Percentiles rank a stretch among this genome's conserved stretches.
phyloP scores from a whole-genome alignment of 1,140 invertebrate species.

The Nixonia krombeini region DNA sequence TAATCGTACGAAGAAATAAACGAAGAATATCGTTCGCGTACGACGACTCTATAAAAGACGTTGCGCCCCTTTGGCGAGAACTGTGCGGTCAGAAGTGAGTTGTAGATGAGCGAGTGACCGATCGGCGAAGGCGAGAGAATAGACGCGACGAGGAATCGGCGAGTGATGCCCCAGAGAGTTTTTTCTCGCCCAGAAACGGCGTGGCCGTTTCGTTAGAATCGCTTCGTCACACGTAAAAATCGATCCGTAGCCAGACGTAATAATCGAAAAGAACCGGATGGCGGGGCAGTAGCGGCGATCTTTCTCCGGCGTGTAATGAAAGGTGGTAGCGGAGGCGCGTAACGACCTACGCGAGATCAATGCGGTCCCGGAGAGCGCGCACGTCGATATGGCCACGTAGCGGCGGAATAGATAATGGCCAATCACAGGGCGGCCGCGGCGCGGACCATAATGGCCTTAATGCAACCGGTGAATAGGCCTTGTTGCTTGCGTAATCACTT shows the following conservation, averaged over 20 bases:
- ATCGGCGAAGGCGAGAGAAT: too few species aligned
- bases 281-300: slow-evolving; percentile 30
- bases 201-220: too few species aligned
- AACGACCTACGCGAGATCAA: slow-evolving; percentile 38
- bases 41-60: slow-evolving; percentile 30
- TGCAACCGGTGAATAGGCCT: slow-evolving; percentile 57
- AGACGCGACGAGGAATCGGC: too few species aligned
- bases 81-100: too few species aligned
- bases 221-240: slow-evolving; percentile 9
- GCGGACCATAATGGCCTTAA: slow-evolving; percentile 54
- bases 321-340: slow-evolving; percentile 20
- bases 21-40: slow-evolving; percentile 32
- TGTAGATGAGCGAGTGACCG: too few species aligned
- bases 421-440: slow-evolving; percentile 52
- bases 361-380: slow-evolving; percentile 13
- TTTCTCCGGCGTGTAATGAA: slow-evolving; percentile 35
- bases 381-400: slow-evolving; percentile 41
- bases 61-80: too few species aligned
- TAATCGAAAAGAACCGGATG: slow-evolving; percentile 22
- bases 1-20: too few species aligned
- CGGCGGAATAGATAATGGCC: slow-evolving; percentile 56
- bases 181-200: too few species aligned
- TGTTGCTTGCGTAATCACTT: slow-evolving; percentile 57
- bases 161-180: too few species aligned
- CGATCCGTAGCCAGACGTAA: slow-evolving; percentile 2